A percentile compares a stretch with the other conserved stretches of the same genome.
phyloP scores from a whole-genome alignment of 2,888 invertebrate species.

The Eupithecia abbreviata region DNA sequence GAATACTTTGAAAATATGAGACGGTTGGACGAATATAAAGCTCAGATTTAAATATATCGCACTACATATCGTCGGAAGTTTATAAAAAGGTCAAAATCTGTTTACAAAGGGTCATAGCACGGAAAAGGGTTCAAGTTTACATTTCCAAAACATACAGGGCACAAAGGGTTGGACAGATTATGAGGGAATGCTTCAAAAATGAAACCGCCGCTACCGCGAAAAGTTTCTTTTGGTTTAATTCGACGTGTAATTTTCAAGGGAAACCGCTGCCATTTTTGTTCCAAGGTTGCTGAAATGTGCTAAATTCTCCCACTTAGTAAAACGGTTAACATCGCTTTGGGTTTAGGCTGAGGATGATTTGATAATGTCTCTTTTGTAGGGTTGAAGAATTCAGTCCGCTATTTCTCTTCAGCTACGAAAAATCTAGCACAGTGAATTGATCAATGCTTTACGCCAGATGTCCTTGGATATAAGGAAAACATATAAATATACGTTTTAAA shows the following conservation, averaged over 20 bases:
- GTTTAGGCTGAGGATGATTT: slow-evolving; percentile 2
- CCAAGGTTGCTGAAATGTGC: slow-evolving; percentile 6
- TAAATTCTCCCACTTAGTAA: slow-evolving; percentile 3
- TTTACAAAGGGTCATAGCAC: slow-evolving; percentile 33
- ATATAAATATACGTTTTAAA: too few species aligned
- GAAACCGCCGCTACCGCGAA: slow-evolving; percentile 38
- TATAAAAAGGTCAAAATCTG: slow-evolving; percentile 24
- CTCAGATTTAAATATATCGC: slow-evolving; percentile 1
- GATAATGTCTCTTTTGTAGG: slow-evolving; percentile 1
- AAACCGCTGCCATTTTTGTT: slow-evolving; percentile 11
- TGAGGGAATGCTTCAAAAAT: slow-evolving; percentile 44
- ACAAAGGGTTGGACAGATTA: slow-evolving; percentile 40
- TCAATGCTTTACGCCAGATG: not conserved
- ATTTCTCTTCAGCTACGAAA: not conserved
- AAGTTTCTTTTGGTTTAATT: slow-evolving; percentile 43
- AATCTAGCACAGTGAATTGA: not conserved
- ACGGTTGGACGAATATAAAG: not conserved
- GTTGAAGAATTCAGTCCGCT: not conserved
- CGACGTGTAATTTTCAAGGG: slow-evolving; percentile 32
- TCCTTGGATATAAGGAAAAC: too few species aligned
- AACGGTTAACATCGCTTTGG: slow-evolving; percentile 3
- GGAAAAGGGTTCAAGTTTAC: slow-evolving; percentile 31
- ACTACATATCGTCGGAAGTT: slow-evolving; percentile 14
- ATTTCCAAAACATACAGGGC: slow-evolving; percentile 33
- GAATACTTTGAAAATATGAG: not conserved